Evolutionary conservation across 2,888 invertebrate species (phyloP), one percentile per base, ranked within the genome.

Genomic region (Dolomedes plantarius): DNA sequence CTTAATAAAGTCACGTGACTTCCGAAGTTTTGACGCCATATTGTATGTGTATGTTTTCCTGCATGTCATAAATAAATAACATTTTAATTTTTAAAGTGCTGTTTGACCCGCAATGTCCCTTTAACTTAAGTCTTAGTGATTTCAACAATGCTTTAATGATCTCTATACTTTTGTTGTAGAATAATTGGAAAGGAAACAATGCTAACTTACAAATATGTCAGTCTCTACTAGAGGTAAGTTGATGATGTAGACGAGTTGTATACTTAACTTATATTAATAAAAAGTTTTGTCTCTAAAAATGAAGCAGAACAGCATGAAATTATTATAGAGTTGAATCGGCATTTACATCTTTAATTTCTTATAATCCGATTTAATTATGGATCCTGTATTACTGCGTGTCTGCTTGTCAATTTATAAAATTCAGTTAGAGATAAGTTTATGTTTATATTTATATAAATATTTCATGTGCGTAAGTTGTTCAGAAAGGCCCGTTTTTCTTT

Each of bases 31-130:
- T 46, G 78, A 78, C 85, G 85, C 85, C 85, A 85, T 85, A 85
- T 85, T 85, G 78, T 74, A 62, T 85, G 85, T 85, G 78, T 83
- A 83, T 83, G 77, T 83, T 83, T 83, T 83, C 83, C 83, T 83
- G 72, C 83, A 77, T 83, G 77, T 83, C 83, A 83, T 82, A 77
- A 76, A 83, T n/a, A 71, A 72, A 65, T 72, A 67, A 75, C 74
- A 67, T 31, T 32, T 67, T 13, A 23, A 32, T 67, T 16, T 32
- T 67, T 32, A 23, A 56, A 23, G 19, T 23, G 23, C 11, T 5
- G 3, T 56, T 56, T 23, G 3, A 5, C 5, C 56, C 11, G 5
- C 23, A 16, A 23, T 56, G 56, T 23, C 5, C 5, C 13, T 56
- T 11, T 46, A 13, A 5, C 16, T 23, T 23, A 56, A 23, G 2